A percentile compares a stretch with the other conserved stretches of the same genome.
phyloP scores from a whole-genome alignment of 2,888 invertebrate genomes.

The Heliconius hortense region DNA sequence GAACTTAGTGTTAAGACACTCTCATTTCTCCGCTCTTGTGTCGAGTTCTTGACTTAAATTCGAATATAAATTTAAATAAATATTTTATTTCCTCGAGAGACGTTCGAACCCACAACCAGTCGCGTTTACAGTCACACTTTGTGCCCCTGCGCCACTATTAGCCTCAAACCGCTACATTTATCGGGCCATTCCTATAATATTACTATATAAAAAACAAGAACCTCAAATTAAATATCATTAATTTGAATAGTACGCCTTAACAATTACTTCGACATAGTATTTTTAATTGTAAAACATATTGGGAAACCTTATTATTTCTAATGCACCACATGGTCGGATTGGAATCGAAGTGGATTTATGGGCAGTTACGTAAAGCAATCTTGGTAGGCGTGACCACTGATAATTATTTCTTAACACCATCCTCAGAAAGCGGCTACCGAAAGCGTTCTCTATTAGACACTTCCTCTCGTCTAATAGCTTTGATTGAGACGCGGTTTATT shows the following conservation, averaged over 20 bases:
- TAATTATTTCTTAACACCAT: constrained; percentile 81
- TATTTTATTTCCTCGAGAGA: too few species aligned
- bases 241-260: constrained; percentile 43
- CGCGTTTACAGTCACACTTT: too few species aligned
- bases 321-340: constrained; percentile 60
- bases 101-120: too few species aligned
- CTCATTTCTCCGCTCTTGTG: too few species aligned
- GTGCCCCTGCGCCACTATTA: too few species aligned
- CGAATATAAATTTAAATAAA: too few species aligned
- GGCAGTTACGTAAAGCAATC: constrained; percentile 77
- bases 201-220: constrained; percentile 54
- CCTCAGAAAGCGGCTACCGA: constrained; percentile 69
- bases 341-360: constrained; percentile 71
- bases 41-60: too few species aligned
- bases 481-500: constrained; percentile 66
- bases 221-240: constrained; percentile 61
- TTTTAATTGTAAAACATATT: constrained; percentile 49
- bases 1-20: too few species aligned
- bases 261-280: constrained; percentile 53
- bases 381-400: constrained; percentile 69
- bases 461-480: constrained; percentile 60
- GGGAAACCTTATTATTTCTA: constrained; percentile 61
- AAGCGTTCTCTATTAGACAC: constrained; percentile 59
- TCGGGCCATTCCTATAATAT: constrained; percentile 50
- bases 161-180: constrained; percentile 53